Base-by-base conservation (phyloP, 2,797 vertebrate species). In the Enteromius anoplus region DNA sequence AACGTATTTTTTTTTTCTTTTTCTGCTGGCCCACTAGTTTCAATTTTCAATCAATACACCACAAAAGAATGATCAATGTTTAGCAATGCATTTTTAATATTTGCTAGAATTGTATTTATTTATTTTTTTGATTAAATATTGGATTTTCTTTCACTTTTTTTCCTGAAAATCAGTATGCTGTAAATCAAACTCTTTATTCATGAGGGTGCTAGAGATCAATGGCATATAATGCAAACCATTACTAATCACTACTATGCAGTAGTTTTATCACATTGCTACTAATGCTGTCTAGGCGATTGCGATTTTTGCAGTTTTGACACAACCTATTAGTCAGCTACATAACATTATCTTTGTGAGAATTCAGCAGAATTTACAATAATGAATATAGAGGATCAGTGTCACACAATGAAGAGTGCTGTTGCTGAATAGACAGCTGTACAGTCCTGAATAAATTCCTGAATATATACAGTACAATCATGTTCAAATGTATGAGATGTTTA, bases 301-400 rank as follows among this genome's bases (percentile, higher is more conserved):
- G n/a, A 40, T 75, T 55, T 55, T 55, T 55, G 49, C 32, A 23
- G 12, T 40, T 75, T 75, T 37, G 29, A 75, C 12, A 40, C 37
- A 55, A 55, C 32, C 17, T 32, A 29, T 72, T 55, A 55, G 51
- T 21, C 51, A 40, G 12, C 7, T 75, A 58, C 32, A 75, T 40
- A 75, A 58, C 12, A 23, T 40, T 58, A 23, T n/a, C 21, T 23
- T 23, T 23, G 21, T 23, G 51, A 55, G 7, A 58, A 58, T 17
- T 75, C 51, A 40, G 72, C 72, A 75, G 49, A 75, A 40, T 75
- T 37, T 75, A 21, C 47, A 73, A 73, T 51, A 75, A 37, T 34
- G 29, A 3, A 73, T 73, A 29, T 23, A 75, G 32, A 55, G 21
- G 19, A 37, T 23, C 11, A 23, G 4, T 34, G 49, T 55, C 29